Evolutionary conservation across 1,140 invertebrate species (phyloP), one percentile per base, ranked within the genome.

Genomic region (Drosophila elegans): DNA sequence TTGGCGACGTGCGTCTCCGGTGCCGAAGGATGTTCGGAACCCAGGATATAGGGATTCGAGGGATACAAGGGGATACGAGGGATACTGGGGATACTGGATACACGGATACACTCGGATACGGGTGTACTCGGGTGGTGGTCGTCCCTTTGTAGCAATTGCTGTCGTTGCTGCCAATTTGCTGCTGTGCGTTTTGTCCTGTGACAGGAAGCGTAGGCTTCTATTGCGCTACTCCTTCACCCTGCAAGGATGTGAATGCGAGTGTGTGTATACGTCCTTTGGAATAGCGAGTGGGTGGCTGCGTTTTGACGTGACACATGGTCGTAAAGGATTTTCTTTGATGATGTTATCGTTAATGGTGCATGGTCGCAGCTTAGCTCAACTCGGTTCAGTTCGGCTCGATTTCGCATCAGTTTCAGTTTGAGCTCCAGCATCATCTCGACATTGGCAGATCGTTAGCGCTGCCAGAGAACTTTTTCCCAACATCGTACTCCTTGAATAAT

Each of bases 241-340:
- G 45, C 21, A 41, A 27, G 36, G 9, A 11, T 73, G 6, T 46
- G 48, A 3, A 13, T 29, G 12, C 5, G 38, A 39, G 3, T 34
- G 48, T 32, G 46, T 21, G 12, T 39, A 16, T 61, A 9, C 67
- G 54, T 78, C 44, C 52, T 48, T 71, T 36, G 49, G 12, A 13
- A 7, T 21, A 25, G 54, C 12, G 34, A 34, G 39, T 21, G 45
- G 13, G 36, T 41, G 48, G 49, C 21, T 53, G 52, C 64, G 56
- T 49, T 57, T 53, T 72, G 74, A 76, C 73, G 67, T 83, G 75
- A 82, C 74, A 86, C 61, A 82, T 75, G 77, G 67, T 88, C 76
- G 79, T 88, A 88, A 88, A 88, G 84, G 83, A 88, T 88, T 88
- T 88, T 86, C 83, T 83, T 89, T 89, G 83, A 88, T 83, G 84